A percentile compares a stretch with the other conserved stretches of the same genome.
These are phyloP conservation scores for Bombyx mori DNA, from an alignment of 1,140 invertebrate species.

Conservation along the genomic window DNA sequence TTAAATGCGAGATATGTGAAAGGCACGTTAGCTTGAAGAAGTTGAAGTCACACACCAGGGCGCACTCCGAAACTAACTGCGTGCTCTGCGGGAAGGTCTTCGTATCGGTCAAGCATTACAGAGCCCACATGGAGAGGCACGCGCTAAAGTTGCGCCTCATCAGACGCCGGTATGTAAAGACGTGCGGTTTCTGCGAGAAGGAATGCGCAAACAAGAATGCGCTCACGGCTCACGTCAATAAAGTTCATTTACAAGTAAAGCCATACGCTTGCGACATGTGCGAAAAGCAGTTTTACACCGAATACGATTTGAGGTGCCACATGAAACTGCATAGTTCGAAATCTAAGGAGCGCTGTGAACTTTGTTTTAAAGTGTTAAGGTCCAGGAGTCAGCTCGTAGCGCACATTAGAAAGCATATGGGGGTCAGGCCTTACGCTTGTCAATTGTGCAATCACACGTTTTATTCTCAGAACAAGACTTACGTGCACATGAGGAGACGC, in stretches of 20 bases:
- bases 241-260: conserved; percentile 58
- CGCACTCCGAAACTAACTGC: conserved; percentile 35
- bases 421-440: conserved; percentile 41
- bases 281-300: conserved; percentile 48
- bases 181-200: conserved; percentile 58
- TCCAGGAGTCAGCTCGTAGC: conserved; percentile 46
- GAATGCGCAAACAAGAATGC: conserved; percentile 45
- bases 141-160: conserved; percentile 25
- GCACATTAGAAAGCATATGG: conserved; percentile 54
- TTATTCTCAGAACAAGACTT: conserved; percentile 35
- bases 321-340: conserved; percentile 42
- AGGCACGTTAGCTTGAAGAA: conserved; percentile 29
- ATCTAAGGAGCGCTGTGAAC: conserved; percentile 40
- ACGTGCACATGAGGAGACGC: conserved; percentile 42
- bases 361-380: conserved; percentile 45
- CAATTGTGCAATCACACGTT: conserved; percentile 41
- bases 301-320: conserved; percentile 44
- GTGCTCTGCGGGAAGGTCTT: conserved; percentile 46
- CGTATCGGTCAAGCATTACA: conserved; percentile 26
- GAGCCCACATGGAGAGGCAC: conserved; percentile 47
- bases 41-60: conserved; percentile 29
- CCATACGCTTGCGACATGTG: conserved; percentile 61
- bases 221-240: conserved; percentile 55
- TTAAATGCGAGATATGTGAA: conserved; percentile 35
- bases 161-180: conserved; percentile 22